Percentiles rank a stretch among this genome's conserved stretches.
Evolutionary conservation across 2,113 vertebrate genomes (phyloP).

Genomic region (Apus apus): DNA sequence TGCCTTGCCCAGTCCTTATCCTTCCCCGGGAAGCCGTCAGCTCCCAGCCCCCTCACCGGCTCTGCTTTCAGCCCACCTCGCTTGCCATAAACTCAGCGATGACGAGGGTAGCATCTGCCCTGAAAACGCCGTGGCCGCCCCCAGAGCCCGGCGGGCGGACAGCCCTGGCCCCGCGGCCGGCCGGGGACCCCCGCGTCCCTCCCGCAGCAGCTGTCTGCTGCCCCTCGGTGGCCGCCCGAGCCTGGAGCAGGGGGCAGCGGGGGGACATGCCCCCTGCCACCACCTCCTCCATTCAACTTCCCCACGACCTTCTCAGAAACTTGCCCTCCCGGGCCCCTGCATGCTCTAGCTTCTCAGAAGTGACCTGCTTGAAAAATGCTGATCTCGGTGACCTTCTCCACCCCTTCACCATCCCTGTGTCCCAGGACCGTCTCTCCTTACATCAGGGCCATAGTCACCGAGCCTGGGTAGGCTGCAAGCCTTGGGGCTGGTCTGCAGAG

Average conservation of each 20-base stretch:
- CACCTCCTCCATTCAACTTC: background rate
- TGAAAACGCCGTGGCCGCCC: no score
- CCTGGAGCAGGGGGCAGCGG: background rate
- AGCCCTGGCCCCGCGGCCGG: no score
- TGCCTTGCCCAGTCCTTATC: background rate
- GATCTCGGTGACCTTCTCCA: background rate
- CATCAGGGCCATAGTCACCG: rapidly evolving
- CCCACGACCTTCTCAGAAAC: background rate
- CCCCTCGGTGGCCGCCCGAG: background rate
- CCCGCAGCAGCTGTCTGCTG: background rate
- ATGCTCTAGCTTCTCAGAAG: background rate
- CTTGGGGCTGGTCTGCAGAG: rapidly evolving
- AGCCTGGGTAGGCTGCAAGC: no score
- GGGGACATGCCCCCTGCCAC: rapidly evolving
- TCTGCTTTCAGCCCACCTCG: no score
- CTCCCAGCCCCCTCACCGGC: background rate
- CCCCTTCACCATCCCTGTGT: background rate
- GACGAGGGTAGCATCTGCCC: no score
- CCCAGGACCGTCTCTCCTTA: background rate
- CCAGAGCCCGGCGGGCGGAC: no score
- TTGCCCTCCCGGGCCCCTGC: rapidly evolving
- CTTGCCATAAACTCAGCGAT: no score
- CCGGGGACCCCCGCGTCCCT: no score
- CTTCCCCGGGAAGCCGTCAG: no score
- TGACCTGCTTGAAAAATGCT: background rate